phyloP scores from a whole-genome alignment of 2,888 invertebrate species.

The Notocelia uddmanniana region DNA sequence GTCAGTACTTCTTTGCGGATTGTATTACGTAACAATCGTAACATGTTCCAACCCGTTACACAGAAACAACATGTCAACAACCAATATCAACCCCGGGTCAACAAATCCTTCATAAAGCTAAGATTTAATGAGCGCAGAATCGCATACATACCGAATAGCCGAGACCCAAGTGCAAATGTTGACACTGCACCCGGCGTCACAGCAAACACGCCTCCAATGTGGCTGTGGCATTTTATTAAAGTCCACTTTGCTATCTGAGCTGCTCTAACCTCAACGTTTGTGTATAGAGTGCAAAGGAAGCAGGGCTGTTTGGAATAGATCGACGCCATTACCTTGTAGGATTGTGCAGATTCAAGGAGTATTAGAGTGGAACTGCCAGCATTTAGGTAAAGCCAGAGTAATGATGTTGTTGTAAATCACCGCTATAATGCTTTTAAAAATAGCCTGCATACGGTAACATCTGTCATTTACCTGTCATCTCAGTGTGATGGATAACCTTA shows the following conservation, averaged over 20 bases:
- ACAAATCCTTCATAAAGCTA: conserved; percentile 48
- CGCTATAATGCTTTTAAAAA: no score
- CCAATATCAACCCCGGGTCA: conserved; percentile 38
- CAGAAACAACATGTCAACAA: conserved; percentile 28
- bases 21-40: not conserved
- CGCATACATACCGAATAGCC: conserved; percentile 44
- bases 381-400: conserved; percentile 16
- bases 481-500: no score
- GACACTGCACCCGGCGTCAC: conserved; percentile 49
- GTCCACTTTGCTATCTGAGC: conserved; percentile 27
- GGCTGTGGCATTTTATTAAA: conserved; percentile 41
- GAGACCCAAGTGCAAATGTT: conserved; percentile 51
- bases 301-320: conserved; percentile 42
- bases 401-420: conserved; percentile 17
- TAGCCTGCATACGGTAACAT: no score
- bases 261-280: conserved; percentile 16
- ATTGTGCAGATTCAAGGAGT: conserved; percentile 40
- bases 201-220: conserved; percentile 42
- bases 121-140: conserved; percentile 49
- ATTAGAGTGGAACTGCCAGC: conserved; percentile 33
- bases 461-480: no score
- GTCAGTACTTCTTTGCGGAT: not conserved
- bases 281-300: conserved; percentile 19
- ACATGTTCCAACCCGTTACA: not conserved
- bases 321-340: conserved; percentile 43